Percentiles rank a stretch among this genome's conserved stretches.
These are phyloP conservation scores for Leucozona laternaria DNA, from an alignment of 2,888 invertebrate genomes.

Conservation along the genomic window DNA sequence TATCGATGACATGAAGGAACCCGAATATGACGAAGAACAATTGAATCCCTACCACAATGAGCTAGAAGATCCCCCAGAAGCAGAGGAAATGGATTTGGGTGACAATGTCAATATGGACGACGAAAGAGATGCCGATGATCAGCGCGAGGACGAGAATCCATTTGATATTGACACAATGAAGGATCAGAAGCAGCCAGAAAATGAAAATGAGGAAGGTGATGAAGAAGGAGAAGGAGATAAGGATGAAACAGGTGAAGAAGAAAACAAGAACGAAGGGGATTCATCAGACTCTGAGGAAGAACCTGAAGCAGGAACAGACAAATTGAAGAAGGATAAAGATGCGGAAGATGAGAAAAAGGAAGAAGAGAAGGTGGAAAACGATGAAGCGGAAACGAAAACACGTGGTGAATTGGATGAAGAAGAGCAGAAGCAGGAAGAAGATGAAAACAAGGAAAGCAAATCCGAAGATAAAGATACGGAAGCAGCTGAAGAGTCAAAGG, in stretches of 20 bases:
- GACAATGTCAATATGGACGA: slow-evolving; percentile 93
- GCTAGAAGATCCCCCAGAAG: slow-evolving; percentile 90
- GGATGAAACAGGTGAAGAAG: slow-evolving; percentile 82
- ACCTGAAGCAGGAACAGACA: slow-evolving; percentile 59
- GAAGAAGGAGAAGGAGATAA: slow-evolving; percentile 84
- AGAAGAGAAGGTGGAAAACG: slow-evolving; percentile 82
- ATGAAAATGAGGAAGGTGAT: slow-evolving; percentile 79
- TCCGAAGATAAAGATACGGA: slow-evolving; percentile 83
- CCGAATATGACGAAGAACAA: slow-evolving; percentile 91
- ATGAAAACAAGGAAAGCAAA: slow-evolving; percentile 87
- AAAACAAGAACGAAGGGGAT: slow-evolving; percentile 82
- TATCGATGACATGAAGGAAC: slow-evolving; percentile 93
- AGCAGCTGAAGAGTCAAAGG: slow-evolving; percentile 81
- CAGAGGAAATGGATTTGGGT: slow-evolving; percentile 94
- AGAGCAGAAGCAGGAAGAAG: slow-evolving; percentile 83
- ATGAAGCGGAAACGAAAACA: slow-evolving; percentile 84
- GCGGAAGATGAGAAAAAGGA: slow-evolving; percentile 84
- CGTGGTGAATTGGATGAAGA: slow-evolving; percentile 81
- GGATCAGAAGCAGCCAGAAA: slow-evolving; percentile 84
- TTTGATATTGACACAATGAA: slow-evolving; percentile 94
- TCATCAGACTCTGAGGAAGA: slow-evolving; percentile 62
- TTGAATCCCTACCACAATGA: slow-evolving; percentile 92
- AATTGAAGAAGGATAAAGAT: slow-evolving; percentile 85
- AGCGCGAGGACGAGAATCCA: slow-evolving; percentile 90
- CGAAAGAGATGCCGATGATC: slow-evolving; percentile 86